Evolutionary conservation across 1,140 invertebrate species (phyloP).

Genomic region (Hylaeus volcanicus): DNA sequence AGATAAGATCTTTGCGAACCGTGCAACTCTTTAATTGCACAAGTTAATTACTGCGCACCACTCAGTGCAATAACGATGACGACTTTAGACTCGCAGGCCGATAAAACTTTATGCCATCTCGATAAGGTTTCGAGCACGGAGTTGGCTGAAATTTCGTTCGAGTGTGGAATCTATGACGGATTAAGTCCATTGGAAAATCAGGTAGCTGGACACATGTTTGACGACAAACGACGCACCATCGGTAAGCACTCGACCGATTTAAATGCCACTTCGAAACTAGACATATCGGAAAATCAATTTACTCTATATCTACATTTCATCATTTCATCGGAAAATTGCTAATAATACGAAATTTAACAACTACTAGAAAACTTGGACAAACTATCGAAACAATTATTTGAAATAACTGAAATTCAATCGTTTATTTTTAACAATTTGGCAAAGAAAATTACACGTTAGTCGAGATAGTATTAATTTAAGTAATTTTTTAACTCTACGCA

Average conservation of each 20-base stretch:
- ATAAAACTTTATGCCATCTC: conserved; percentile 48
- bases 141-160: conserved; percentile 27
- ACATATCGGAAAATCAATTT: not conserved
- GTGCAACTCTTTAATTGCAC: conserved; percentile 57
- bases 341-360: no score
- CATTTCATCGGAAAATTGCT: no score
- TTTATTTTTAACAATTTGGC: no score
- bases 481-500: no score
- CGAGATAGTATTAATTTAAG: no score
- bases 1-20: conserved; percentile 46
- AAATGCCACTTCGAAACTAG: not conserved
- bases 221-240: conserved; percentile 79
- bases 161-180: conserved; percentile 65
- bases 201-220: conserved; percentile 86
- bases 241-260: conserved; percentile 76
- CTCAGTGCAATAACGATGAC: conserved; percentile 50
- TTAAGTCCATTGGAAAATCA: conserved; percentile 81
- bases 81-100: conserved; percentile 50
- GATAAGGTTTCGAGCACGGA: conserved; percentile 50
- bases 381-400: no score
- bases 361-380: no score
- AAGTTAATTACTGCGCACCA: conserved; percentile 43
- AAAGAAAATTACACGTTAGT: no score
- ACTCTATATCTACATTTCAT: no score
- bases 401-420: no score